Base-by-base conservation (phyloP, 2,797 vertebrate genomes). In the Falco peregrinus region DNA sequence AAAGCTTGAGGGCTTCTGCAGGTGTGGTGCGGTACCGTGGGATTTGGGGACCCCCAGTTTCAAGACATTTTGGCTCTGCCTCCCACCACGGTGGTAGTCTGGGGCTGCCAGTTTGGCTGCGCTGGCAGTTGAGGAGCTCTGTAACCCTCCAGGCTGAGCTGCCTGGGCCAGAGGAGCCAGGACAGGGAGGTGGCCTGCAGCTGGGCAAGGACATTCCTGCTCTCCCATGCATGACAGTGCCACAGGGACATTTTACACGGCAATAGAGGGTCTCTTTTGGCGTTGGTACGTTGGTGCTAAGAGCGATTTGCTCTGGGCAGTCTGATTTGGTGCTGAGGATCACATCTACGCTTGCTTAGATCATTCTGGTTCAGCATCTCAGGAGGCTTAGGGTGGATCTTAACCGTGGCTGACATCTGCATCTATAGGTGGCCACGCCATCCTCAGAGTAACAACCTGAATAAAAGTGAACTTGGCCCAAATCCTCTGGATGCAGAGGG, bases 341-440 rank as follows among this genome's bases (percentile, higher is more conserved):
- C 87, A 82, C 70, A 1, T 28, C 56, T 45, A 3, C 5, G 45
- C 93, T 70, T 75, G 47, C 74, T 56, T 47, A 24, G 37, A 35
- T 75, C 47, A 6, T 25, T 60, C 73, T 2, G 10, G 48, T 82
- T 68, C 39, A 57, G 57, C 24, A 29, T 54, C 79, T 48, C 2
- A 0, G 57, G 82, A 65, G 59, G 37, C 25, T 84, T 59, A 5
- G 16, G 43, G 63, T 79, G 39, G 8, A 4, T 50, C 29, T 63
- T 48, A 65, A 16, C 47, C 47, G 77, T 41, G 48, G 45, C 57
- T 65, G 65, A 54, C 56, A 33, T 17, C 20, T 53, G 28, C n/a
- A 8, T 24, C 71, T 73, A 0, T 13, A 2, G 12, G 35, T 48
- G 78, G 74, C 81, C 39, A 0, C 2, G 5, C 2, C 31, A 76